Base-by-base conservation (phyloP, 92 coral and sea anemone genomes). In the Muricea muricata region DNA sequence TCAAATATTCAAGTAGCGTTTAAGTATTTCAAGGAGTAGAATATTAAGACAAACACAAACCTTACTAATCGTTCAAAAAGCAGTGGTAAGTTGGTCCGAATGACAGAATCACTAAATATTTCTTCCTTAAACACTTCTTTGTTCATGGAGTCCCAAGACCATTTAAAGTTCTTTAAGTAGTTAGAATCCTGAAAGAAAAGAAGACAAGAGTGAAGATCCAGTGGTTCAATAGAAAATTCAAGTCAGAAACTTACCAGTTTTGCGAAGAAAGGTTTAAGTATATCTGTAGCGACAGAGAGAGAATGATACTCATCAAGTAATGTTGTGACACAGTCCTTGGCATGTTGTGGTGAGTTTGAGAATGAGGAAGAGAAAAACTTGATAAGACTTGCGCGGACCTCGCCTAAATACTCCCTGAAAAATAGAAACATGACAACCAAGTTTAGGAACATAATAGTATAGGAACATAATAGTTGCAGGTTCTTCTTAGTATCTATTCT, bases 271-370 rank as follows among this genome's bases (percentile, higher is more conserved):
- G 95, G 95, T 40, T 86, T 86, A 20, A 92, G 93, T 47, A 92
- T 83, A 66, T 87, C 95, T 3, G 87, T 83, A 7, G 95, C 95
- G 32, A 85, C 88, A 83, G 91, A 92, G n/a, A 92, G 88, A 0
- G 95, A 90, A 67, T 92, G 93, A 63, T 92, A 92, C 63, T 92
- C 95, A 50, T 92, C 95, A 81, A 92, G 89, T 46, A 92, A 81
- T 87, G 90, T 92, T 15, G 84, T 83, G 58, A 92, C 85, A 75
- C 90, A 92, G 75, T 92, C 95, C 65, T 57, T 85, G 7, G 95
- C 89, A 42, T 92, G 95, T 65, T 84, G 90, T 2, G 93, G 91
- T 26, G 95, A 84, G 40, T 83, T 86, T 17, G 95, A 90, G 40
- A 75, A 47, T 18, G 89, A 70, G 0, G 95, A 90, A 0, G 85